Evolutionary conservation across 1,140 invertebrate species (phyloP).

Genomic region (Scylla paramamosain): DNA sequence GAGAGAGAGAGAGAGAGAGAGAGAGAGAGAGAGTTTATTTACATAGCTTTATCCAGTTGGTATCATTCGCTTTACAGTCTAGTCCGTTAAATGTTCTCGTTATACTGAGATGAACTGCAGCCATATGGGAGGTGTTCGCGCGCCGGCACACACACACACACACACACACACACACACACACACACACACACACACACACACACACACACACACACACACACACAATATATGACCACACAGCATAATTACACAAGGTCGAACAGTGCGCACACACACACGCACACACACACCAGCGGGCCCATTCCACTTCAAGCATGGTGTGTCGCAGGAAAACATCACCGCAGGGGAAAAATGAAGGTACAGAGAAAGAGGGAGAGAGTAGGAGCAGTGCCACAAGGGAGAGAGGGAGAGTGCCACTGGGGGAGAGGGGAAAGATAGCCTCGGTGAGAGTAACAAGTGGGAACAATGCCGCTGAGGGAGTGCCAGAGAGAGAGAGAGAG

Average conservation of each 20-base stretch:
- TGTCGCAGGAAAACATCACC: background rate
- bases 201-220: no score
- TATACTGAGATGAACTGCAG: background rate
- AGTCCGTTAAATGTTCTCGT: background rate
- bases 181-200: background rate
- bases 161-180: background rate
- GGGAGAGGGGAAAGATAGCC: background rate
- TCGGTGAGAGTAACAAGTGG: background rate
- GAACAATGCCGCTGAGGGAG: background rate
- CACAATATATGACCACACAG: no score
- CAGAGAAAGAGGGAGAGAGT: background rate
- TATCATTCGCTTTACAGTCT: background rate
- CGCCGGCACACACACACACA: no score
- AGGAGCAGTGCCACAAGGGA: background rate
- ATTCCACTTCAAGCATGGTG: no score
- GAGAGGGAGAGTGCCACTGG: background rate
- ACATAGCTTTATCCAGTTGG: background rate
- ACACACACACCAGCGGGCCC: background rate
- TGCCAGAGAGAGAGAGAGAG: background rate
- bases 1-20: background rate
- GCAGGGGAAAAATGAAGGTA: background rate
- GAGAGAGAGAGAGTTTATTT: background rate
- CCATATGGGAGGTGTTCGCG: no score
- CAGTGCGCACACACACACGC: background rate
- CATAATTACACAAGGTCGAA: no score